These are phyloP conservation scores for Lemur catta DNA, from an alignment of 2,797 vertebrate species.

Conservation along the genomic window DNA sequence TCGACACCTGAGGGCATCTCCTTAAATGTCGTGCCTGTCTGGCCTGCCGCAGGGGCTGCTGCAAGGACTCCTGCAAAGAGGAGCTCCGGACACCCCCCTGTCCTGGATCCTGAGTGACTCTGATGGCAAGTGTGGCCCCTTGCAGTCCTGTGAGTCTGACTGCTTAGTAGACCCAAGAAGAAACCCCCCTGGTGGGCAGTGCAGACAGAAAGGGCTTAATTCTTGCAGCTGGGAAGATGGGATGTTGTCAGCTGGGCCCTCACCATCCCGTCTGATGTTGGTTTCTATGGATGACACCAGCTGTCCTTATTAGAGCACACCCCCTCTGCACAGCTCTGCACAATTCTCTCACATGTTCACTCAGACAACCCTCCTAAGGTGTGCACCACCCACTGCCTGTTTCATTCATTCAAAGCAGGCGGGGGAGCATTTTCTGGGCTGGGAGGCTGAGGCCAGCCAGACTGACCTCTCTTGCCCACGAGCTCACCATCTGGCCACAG, in stretches of 20 bases:
- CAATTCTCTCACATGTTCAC: neutral
- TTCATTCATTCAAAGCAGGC: neutral
- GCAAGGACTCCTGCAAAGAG: neutral
- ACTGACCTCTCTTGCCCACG: neutral
- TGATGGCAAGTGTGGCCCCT: neutral
- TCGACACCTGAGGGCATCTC: neutral
- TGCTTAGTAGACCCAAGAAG: neutral
- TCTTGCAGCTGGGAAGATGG: neutral
- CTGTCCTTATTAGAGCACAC: neutral
- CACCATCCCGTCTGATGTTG: too few species aligned
- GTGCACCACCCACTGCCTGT: neutral
- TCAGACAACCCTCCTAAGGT: neutral
- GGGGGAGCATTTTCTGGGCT: neutral
- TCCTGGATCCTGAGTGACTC: neutral
- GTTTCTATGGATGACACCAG: neutral
- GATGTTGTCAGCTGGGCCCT: neutral
- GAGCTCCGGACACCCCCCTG: neutral
- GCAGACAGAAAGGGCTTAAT: neutral
- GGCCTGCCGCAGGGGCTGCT: neutral
- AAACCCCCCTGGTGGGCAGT: neutral
- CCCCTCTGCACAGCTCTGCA: neutral
- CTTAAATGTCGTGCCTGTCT: neutral
- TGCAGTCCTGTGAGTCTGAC: neutral
- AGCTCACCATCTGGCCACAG: neutral
- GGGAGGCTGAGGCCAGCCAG: neutral